Evolutionary conservation across 2,888 invertebrate species (phyloP).

Genomic region (Scaptomyza reducta): DNA sequence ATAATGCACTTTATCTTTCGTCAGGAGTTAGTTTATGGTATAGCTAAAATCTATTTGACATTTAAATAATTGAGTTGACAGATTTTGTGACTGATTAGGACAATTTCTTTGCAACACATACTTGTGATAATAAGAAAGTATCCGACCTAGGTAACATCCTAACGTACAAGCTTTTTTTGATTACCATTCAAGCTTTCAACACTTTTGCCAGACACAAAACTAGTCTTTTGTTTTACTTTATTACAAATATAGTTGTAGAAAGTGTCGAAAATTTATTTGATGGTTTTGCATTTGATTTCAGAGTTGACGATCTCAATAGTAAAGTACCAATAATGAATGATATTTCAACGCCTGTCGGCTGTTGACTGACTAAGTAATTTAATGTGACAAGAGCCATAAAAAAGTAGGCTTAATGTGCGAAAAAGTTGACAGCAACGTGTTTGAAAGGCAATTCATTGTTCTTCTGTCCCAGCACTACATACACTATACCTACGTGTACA

Average conservation of each 20-base stretch:
- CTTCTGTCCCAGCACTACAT: conserved; percentile 39
- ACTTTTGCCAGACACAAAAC: background rate
- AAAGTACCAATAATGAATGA: conserved; percentile 27
- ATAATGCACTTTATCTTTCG: conserved; percentile 44
- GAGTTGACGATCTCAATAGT: conserved; percentile 31
- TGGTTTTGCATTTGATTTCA: conserved; percentile 59
- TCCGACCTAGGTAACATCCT: background rate
- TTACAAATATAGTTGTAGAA: conserved; percentile 2
- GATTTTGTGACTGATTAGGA: conserved; percentile 7
- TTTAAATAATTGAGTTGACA: conserved; percentile 10
- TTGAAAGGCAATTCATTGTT: conserved; percentile 33
- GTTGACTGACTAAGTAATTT: conserved; percentile 65
- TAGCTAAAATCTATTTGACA: conserved; percentile 2
- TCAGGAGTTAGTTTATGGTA: conserved; percentile 3
- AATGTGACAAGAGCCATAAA: conserved; percentile 72
- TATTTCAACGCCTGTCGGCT: conserved; percentile 53
- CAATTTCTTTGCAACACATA: background rate
- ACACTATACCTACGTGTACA: conserved; percentile 26
- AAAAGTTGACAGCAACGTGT: conserved; percentile 71
- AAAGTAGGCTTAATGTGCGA: conserved; percentile 73
- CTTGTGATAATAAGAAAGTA: background rate
- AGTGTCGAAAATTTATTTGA: conserved; percentile 49
- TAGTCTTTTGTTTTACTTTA: conserved; percentile 1
- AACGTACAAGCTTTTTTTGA: background rate
- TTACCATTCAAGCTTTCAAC: background rate